Evolutionary conservation across 2,888 invertebrate genomes (phyloP).

Genomic region (Altica lythri): DNA sequence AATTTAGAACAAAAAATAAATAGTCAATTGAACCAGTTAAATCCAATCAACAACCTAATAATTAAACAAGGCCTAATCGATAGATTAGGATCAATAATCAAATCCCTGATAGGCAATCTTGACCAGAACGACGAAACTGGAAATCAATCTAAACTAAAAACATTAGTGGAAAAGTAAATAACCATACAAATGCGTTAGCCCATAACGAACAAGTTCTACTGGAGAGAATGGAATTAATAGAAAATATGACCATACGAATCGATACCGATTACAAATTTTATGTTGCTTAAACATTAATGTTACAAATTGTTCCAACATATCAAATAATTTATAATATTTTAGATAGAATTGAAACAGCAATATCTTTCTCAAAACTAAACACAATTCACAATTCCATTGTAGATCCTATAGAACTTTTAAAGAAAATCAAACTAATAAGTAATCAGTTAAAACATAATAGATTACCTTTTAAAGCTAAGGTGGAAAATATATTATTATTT

Average conservation of each 20-base stretch:
- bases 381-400: slow-evolving; percentile 6
- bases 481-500: slow-evolving; percentile 26
- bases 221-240: neutral
- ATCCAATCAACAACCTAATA: slow-evolving; percentile 19
- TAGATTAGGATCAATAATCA: slow-evolving; percentile 28
- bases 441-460: slow-evolving; percentile 17
- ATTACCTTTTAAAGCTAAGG: slow-evolving; percentile 26
- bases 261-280: neutral
- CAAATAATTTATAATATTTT: neutral
- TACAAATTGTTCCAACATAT: neutral
- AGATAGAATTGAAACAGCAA: slow-evolving; percentile 11
- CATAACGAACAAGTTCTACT: neutral
- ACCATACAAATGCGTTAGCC: neutral
- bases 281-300: neutral
- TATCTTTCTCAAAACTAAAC: slow-evolving; percentile 15
- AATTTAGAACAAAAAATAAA: slow-evolving; percentile 12
- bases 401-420: neutral
- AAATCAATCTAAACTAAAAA: slow-evolving; percentile 11
- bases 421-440: slow-evolving; percentile 22
- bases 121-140: slow-evolving; percentile 26
- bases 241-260: neutral
- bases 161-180: slow-evolving; percentile 5
- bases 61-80: slow-evolving; percentile 27
- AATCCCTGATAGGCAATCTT: slow-evolving; percentile 28
- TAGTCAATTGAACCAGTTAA: neutral